A percentile compares a stretch with the other conserved stretches of the same genome.
phyloP scores from a whole-genome alignment of 2,797 vertebrate genomes.

The Lacerta agilis region DNA sequence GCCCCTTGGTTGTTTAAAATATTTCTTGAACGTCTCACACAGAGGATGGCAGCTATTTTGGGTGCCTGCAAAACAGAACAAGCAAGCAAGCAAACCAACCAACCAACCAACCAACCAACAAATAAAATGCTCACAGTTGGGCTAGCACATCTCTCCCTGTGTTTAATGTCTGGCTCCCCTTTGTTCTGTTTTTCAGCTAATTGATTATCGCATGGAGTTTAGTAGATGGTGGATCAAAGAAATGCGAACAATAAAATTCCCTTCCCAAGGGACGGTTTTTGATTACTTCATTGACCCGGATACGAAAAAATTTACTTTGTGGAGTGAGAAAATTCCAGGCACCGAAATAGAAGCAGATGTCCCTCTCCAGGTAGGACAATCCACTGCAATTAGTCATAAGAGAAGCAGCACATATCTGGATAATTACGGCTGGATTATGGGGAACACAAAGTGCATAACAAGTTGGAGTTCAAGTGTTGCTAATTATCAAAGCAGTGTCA shows the following conservation, averaged over 20 bases:
- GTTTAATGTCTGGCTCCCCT: constrained; percentile 25
- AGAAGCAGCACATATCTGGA: constrained; percentile 42
- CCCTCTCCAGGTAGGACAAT: constrained; percentile 74
- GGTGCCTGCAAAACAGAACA: too few relatives aligned
- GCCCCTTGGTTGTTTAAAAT: too few relatives aligned
- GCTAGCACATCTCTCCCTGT: not conserved
- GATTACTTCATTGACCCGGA: constrained; percentile 86
- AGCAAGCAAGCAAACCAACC: too few relatives aligned
- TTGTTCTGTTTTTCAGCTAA: constrained; percentile 75
- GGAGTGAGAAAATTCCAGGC: constrained; percentile 78
- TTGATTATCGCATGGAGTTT: constrained; percentile 86
- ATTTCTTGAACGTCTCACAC: too few relatives aligned
- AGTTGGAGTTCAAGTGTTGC: constrained; percentile 28
- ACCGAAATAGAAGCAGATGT: constrained; percentile 82
- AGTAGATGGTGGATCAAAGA: constrained; percentile 88
- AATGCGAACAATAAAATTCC: constrained; percentile 86
- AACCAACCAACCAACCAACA: too few relatives aligned
- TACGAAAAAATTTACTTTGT: constrained; percentile 83
- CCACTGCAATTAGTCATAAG: constrained; percentile 55
- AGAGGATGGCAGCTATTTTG: too few relatives aligned
- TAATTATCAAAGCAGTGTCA: constrained; percentile 37
- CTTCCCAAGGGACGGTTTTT: constrained; percentile 86
- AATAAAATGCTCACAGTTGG: not conserved
- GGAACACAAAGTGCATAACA: constrained; percentile 21
- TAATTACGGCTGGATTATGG: constrained; percentile 36